Evolutionary conservation across 2,888 invertebrate species (phyloP).

Genomic region (Pyralis farinalis): DNA sequence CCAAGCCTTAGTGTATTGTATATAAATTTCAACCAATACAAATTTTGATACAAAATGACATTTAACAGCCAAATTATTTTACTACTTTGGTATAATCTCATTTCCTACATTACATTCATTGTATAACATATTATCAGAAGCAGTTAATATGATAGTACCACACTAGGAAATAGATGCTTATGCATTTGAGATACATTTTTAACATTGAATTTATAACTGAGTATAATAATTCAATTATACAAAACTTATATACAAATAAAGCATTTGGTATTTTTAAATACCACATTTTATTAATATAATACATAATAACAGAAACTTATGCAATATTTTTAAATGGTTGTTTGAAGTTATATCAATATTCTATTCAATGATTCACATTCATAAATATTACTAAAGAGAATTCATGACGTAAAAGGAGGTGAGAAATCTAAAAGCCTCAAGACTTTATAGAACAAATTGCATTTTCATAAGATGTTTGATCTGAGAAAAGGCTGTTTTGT

Average conservation of each 20-base stretch:
- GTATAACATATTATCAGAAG: constrained; percentile 2
- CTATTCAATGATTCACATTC: neutral
- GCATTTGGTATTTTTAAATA: constrained; percentile 28
- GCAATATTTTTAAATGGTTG: too few relatives aligned
- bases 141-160: neutral
- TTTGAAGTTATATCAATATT: neutral
- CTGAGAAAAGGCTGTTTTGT: too few relatives aligned
- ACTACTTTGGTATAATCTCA: constrained; percentile 30
- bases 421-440: constrained; percentile 1
- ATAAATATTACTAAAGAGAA: too few relatives aligned
- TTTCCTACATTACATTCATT: constrained; percentile 22
- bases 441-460: too few relatives aligned
- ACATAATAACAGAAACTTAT: neutral
- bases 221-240: constrained; percentile 17
- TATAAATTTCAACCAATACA: constrained; percentile 13
- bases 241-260: constrained; percentile 37
- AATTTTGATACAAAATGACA: constrained; percentile 37
- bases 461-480: too few relatives aligned
- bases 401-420: neutral
- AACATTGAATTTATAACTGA: constrained; percentile 14
- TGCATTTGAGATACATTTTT: constrained; percentile 10
- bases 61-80: constrained; percentile 48
- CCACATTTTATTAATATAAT: constrained; percentile 13
- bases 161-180: neutral
- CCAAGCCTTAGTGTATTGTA: neutral